Conservation (phyloP, 2,797 vertebrate species). For the Corythornis leucogaster region DNA sequence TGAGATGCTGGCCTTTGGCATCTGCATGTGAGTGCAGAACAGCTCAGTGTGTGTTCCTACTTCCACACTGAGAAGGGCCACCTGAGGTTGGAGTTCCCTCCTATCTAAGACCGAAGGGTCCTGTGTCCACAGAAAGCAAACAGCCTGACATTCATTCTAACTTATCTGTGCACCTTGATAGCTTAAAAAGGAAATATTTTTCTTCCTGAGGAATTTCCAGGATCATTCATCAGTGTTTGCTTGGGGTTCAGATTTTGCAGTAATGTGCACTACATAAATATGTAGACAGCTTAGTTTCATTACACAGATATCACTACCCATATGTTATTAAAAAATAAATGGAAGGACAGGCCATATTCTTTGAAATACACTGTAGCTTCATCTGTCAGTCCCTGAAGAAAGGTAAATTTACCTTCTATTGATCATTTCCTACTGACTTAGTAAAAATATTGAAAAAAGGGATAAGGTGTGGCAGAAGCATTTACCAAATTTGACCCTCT, state of each 20-base stretch:
- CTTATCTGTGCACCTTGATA: constrained; percentile 13
- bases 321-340: background rate
- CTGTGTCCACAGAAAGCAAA: background rate
- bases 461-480: background rate
- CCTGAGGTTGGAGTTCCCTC: background rate
- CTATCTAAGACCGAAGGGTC: background rate
- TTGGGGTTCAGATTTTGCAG: constrained; percentile 9
- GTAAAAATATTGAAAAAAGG: background rate
- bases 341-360: background rate
- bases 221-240: constrained; percentile 34
- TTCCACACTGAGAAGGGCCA: background rate
- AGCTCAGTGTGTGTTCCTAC: background rate
- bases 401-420: constrained; percentile 31
- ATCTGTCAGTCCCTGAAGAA: background rate
- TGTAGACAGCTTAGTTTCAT: constrained; percentile 48
- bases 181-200: constrained; percentile 39
- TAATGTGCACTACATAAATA: constrained; percentile 52
- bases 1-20: accelerated
- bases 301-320: background rate
- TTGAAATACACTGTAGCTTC: constrained; percentile 12
- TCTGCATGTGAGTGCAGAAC: background rate
- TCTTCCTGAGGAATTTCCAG: background rate
- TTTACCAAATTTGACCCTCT: constrained; percentile 23
- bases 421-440: constrained; percentile 26
- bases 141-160: background rate